These are phyloP conservation scores for Pseudobourletiella spinata DNA, from an alignment of 1,140 invertebrate genomes.

Conservation along the genomic window DNA sequence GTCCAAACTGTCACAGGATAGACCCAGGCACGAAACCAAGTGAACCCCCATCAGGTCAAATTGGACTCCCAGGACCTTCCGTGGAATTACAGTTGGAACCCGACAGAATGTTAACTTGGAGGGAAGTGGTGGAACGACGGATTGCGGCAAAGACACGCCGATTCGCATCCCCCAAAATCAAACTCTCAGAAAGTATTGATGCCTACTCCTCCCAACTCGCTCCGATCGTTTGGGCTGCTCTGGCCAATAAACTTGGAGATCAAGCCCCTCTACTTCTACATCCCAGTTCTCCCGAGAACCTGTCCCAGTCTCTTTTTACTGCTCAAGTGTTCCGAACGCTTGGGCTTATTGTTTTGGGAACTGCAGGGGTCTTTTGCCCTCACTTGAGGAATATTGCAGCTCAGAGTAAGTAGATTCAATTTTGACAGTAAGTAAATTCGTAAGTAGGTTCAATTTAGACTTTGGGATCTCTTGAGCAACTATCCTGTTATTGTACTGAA, in stretches of 20 bases:
- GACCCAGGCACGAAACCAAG: neutral
- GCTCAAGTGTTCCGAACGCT: slow-evolving; percentile 19
- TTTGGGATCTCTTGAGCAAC: no score
- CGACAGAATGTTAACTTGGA: slow-evolving; percentile 17
- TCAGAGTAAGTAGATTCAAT: slow-evolving; percentile 28
- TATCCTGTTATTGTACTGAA: no score
- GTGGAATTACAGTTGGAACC: neutral
- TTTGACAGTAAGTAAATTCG: no score
- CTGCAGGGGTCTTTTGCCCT: slow-evolving; percentile 9
- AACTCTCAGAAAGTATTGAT: slow-evolving; percentile 10
- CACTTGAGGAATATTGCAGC: slow-evolving; percentile 20
- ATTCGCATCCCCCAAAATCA: slow-evolving; percentile 10
- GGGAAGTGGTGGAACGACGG: slow-evolving; percentile 25
- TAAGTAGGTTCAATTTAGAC: no score
- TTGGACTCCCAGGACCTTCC: neutral
- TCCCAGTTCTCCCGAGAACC: neutral
- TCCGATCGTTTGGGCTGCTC: slow-evolving; percentile 22
- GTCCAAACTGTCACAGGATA: neutral
- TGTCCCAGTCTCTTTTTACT: neutral
- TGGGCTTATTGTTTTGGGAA: slow-evolving; percentile 17
- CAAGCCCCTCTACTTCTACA: neutral
- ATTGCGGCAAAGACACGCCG: slow-evolving; percentile 24
- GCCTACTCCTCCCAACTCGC: slow-evolving; percentile 23
- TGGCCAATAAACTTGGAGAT: slow-evolving; percentile 23
- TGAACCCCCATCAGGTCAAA: neutral